Evolutionary conservation across 2,113 vertebrate species (phyloP), one percentile per base, ranked within the genome.

Genomic region (Festucalex cinctus): DNA sequence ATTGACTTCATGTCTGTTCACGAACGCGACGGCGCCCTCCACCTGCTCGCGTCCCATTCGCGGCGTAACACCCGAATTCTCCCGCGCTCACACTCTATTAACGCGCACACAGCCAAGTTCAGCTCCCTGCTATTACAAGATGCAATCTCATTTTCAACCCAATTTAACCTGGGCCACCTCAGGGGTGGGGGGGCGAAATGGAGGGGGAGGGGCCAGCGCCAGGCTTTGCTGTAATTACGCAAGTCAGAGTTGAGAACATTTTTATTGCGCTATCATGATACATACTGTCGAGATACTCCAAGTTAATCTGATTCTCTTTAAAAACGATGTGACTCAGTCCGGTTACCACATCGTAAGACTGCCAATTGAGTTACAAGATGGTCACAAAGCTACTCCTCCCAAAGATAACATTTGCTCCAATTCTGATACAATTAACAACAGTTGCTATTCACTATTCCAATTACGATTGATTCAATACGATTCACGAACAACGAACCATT

Each of bases 71-170:
- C 90, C 54, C 87, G 76, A 91, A 92, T 88, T 86, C 91, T 92
- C 91, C 75, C 80, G 88, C 89, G 91, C 86, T 92, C 88, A 90
- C 91, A 91, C 92, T 92, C 91, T 89, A 93, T 92, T 93, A 93
- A 93, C 91, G 81, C 85, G 87, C 90, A 89, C 88, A 90, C 75
- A 88, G 85, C 81, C 84, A 85, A 84, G 85, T 90, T 91, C 86
- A 90, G 86, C 88, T 88, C 76, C 84, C 89, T 24, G 86, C 89
- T 90, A 92, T 90, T 91, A 90, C 84, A 89, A 88, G 91, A 88
- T 92, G 89, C 91, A 91, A 92, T 87, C 88, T 92, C 86, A 92
- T 93, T 92, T 92, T 92, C 92, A 92, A 92, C 88, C 91, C 92
- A 91, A 91, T 92, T 93, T 92, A 93, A 92, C 92, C 90, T 88